Conservation (phyloP, 2,113 vertebrate species). For the Cyrtonyx montezumae region DNA sequence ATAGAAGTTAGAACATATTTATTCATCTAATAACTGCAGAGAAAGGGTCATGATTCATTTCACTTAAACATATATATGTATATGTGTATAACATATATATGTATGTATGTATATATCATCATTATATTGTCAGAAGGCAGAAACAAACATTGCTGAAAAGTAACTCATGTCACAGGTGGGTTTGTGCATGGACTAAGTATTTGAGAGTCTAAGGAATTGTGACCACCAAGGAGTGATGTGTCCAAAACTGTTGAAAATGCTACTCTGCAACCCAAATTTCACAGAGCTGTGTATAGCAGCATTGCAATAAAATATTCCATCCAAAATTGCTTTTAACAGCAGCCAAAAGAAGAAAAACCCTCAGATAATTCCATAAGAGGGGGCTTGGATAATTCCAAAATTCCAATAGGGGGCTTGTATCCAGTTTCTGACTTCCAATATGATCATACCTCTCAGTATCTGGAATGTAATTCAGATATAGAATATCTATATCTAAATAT, state of each 20-base stretch:
- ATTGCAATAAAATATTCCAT: accelerated
- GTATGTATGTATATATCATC: too few species aligned
- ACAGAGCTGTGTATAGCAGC: accelerated
- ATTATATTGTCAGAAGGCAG: not conserved
- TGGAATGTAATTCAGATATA: constrained; percentile 51
- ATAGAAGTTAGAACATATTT: accelerated
- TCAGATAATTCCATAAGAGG: not conserved
- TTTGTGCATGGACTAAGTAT: not conserved
- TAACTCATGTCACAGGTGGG: not conserved
- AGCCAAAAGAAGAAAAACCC: not conserved
- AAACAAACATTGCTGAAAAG: not conserved
- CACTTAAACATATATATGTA: accelerated
- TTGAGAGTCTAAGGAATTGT: accelerated
- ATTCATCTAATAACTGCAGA: not conserved
- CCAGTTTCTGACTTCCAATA: not conserved
- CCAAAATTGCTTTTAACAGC: not conserved
- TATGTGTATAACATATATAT: too few species aligned
- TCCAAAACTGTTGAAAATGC: not conserved
- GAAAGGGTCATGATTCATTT: not conserved
- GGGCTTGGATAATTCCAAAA: constrained; percentile 38
- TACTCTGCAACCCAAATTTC: not conserved
- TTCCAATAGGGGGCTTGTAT: not conserved
- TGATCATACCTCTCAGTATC: constrained; percentile 5
- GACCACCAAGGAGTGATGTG: not conserved
- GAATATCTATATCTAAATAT: too few species aligned